Evolutionary conservation across 2,797 vertebrate species (phyloP).

Genomic region (Danionella dracula): DNA sequence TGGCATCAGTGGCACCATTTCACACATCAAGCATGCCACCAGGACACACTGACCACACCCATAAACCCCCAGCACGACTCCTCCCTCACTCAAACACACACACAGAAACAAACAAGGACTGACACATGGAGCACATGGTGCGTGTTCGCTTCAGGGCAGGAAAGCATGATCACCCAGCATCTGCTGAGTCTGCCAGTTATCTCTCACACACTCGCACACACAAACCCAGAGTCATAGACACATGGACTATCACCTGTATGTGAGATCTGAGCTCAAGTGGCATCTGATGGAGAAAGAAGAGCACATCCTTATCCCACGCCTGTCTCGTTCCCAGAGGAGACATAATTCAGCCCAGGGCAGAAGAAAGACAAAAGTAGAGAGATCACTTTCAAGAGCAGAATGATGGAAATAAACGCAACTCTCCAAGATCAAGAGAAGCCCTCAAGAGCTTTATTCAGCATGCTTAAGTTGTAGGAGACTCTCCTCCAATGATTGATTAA

Average conservation of each 20-base stretch:
- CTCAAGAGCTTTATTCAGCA: background rate
- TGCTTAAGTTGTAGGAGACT: conserved; percentile 2
- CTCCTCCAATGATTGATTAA: background rate
- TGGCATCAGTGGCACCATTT: conserved; percentile 8
- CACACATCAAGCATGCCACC: conserved; percentile 23
- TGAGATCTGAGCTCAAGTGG: conserved; percentile 1
- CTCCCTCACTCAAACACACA: conserved; percentile 1
- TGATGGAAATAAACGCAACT: conserved; percentile 10
- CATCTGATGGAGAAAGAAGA: conserved; percentile 33
- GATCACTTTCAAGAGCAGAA: background rate
- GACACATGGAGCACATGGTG: conserved; percentile 20
- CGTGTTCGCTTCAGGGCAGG: background rate
- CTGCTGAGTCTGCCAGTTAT: conserved; percentile 18
- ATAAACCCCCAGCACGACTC: conserved; percentile 22
- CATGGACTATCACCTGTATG: conserved; percentile 3
- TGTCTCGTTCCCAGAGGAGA: background rate
- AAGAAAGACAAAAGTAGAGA: background rate
- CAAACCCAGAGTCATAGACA: conserved; percentile 22
- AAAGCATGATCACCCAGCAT: conserved; percentile 25
- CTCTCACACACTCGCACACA: conserved; percentile 29
- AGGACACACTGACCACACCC: conserved; percentile 43
- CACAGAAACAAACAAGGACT: background rate
- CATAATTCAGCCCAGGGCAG: background rate
- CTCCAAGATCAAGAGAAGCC: background rate
- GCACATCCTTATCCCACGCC: background rate